phyloP scores from a whole-genome alignment of 2,113 vertebrate species.

The Hylia prasina region DNA sequence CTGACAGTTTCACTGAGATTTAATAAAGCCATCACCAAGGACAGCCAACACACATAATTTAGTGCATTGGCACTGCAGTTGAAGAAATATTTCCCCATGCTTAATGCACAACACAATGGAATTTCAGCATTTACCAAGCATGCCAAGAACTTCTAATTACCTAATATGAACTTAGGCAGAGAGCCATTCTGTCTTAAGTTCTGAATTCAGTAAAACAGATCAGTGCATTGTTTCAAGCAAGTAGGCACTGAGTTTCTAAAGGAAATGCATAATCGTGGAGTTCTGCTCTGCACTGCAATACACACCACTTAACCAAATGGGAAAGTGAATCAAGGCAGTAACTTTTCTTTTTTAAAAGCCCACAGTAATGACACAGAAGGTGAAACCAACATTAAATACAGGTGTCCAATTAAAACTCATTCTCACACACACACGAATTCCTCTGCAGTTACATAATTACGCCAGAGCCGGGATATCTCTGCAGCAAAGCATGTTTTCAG shows the following conservation, averaged over 20 bases:
- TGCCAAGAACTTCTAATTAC: slow-evolving; percentile 49
- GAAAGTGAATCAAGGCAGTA: not conserved
- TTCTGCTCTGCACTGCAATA: not conserved
- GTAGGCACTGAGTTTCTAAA: not conserved
- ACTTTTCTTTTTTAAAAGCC: not conserved
- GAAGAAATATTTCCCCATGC: slow-evolving; percentile 22
- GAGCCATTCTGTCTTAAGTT: slow-evolving; percentile 40
- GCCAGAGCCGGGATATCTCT: slow-evolving; percentile 29
- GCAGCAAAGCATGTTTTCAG: slow-evolving; percentile 46
- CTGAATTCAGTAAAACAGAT: slow-evolving; percentile 29
- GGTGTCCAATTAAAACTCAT: slow-evolving; percentile 66
- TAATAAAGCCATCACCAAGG: slow-evolving; percentile 11
- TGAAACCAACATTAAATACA: slow-evolving; percentile 61
- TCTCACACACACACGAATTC: slow-evolving; percentile 58
- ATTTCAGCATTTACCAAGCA: slow-evolving; percentile 33
- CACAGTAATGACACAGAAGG: slow-evolving; percentile 15
- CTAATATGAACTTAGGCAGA: slow-evolving; percentile 40
- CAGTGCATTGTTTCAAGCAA: not conserved
- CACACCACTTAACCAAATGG: not conserved
- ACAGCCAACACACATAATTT: not conserved
- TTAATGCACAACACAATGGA: slow-evolving; percentile 31
- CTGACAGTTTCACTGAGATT: not conserved
- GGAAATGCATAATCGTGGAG: not conserved
- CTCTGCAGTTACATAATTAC: slow-evolving; percentile 46
- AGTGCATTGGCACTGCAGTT: not conserved